phyloP scores from a whole-genome alignment of 2,888 invertebrate species.

The Ochropleura plecta region DNA sequence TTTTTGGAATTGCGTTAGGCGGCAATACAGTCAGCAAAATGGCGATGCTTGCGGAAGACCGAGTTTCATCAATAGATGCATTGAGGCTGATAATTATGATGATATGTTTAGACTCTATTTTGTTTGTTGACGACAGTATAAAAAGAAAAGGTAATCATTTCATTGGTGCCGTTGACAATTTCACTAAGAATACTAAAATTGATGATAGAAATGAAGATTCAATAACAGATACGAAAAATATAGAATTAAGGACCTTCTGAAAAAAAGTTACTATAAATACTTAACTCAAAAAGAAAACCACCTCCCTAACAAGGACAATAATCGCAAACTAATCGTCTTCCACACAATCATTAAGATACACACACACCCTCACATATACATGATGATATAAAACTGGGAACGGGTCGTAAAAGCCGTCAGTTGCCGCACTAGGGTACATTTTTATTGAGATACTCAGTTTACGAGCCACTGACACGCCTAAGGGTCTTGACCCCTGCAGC shows the following conservation, averaged over 20 bases:
- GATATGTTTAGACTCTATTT: background rate
- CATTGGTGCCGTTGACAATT: too few species aligned
- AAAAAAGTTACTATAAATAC: background rate
- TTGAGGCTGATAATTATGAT: background rate
- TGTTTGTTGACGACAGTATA: fast-evolving
- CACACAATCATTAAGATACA: conserved; percentile 44
- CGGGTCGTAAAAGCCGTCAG: conserved; percentile 80
- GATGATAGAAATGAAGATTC: background rate
- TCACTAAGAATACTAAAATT: background rate
- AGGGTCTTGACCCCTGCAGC: conserved; percentile 82
- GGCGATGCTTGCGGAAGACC: background rate
- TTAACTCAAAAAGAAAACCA: background rate
- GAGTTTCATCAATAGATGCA: background rate
- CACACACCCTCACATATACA: conserved; percentile 27
- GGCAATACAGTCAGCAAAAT: background rate
- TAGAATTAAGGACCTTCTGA: background rate
- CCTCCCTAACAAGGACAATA: conserved; percentile 14
- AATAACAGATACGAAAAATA: background rate
- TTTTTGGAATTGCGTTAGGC: background rate
- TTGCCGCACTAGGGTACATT: conserved; percentile 77
- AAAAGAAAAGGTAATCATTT: background rate
- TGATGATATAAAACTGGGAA: conserved; percentile 78
- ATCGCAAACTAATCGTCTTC: conserved; percentile 29
- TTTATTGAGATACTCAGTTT: conserved; percentile 84
- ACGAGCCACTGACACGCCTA: conserved; percentile 74